A percentile compares a stretch with the other conserved stretches of the same genome.
These are phyloP conservation scores for Oreortyx pictus DNA, from an alignment of 2,797 vertebrate genomes.

Conservation along the genomic window DNA sequence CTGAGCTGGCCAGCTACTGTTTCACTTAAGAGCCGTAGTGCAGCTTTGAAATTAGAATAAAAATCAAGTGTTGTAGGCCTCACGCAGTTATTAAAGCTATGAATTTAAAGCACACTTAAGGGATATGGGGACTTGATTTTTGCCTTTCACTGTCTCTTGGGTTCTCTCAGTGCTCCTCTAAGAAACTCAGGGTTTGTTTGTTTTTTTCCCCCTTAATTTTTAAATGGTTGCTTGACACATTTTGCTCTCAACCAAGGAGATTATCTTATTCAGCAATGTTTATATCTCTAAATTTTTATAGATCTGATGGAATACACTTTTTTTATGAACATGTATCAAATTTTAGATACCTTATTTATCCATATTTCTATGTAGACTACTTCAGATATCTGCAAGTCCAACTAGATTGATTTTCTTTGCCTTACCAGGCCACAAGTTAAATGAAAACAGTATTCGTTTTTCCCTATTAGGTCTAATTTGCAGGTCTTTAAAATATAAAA, in stretches of 20 bases:
- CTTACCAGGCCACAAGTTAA: not conserved
- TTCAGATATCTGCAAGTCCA: not conserved
- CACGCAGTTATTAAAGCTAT: fast-evolving
- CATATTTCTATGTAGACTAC: not conserved
- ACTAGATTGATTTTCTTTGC: not conserved
- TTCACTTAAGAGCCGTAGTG: not conserved
- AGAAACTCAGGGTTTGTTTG: not conserved
- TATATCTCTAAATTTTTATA: not conserved
- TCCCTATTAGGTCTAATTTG: not conserved
- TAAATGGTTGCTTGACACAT: not conserved
- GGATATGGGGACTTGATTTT: not conserved
- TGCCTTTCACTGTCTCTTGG: not conserved
- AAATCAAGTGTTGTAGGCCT: not conserved
- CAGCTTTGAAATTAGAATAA: not conserved
- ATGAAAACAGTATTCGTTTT: not conserved
- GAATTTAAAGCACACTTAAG: not conserved
- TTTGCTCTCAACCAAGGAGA: not conserved
- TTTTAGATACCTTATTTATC: not conserved
- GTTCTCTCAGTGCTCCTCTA: not conserved
- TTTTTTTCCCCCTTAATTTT: not conserved
- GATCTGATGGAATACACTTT: not conserved
- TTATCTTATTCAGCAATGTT: not conserved
- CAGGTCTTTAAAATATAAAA: not conserved
- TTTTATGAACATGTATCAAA: not conserved
- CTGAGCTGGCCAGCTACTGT: not conserved